phyloP scores from a whole-genome alignment of 2,113 vertebrate genomes.

The Toxotes chatareus region DNA sequence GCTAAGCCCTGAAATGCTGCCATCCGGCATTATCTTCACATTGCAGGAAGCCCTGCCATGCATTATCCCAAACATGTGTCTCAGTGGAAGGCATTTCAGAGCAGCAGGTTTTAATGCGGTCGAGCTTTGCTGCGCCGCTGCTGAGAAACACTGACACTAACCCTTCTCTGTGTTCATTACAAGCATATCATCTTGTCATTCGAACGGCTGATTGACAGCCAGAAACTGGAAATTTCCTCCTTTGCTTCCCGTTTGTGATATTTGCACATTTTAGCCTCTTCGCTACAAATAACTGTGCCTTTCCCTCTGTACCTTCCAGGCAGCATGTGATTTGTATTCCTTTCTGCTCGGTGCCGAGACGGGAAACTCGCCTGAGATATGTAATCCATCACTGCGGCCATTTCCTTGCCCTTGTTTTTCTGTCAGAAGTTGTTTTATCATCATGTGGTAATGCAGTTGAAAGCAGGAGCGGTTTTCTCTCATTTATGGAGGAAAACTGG shows the following conservation, averaged over 20 bases:
- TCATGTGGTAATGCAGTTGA: neutral
- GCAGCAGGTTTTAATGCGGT: slow-evolving; percentile 43
- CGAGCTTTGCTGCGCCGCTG: neutral
- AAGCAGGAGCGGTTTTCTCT: slow-evolving; percentile 21
- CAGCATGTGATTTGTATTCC: slow-evolving; percentile 35
- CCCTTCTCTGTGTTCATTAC: slow-evolving; percentile 21
- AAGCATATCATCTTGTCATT: slow-evolving; percentile 1
- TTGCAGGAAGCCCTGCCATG: slow-evolving; percentile 40
- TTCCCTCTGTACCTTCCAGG: neutral
- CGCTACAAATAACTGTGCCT: neutral
- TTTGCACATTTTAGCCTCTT: neutral
- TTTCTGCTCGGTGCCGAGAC: slow-evolving; percentile 1
- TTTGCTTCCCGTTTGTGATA: no score
- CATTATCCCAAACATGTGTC: slow-evolving; percentile 57
- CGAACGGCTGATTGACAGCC: slow-evolving; percentile 9
- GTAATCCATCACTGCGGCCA: slow-evolving; percentile 41
- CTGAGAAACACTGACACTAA: slow-evolving; percentile 7
- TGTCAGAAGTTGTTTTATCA: slow-evolving; percentile 12
- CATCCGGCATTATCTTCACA: slow-evolving; percentile 65
- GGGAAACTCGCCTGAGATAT: neutral
- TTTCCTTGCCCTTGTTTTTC: slow-evolving; percentile 21
- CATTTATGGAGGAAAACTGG: neutral
- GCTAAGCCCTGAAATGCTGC: slow-evolving; percentile 62
- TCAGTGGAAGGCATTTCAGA: slow-evolving; percentile 9
- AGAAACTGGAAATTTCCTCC: neutral